Conservation (phyloP, 2,113 vertebrate species). For the Pluvianellus socialis region DNA sequence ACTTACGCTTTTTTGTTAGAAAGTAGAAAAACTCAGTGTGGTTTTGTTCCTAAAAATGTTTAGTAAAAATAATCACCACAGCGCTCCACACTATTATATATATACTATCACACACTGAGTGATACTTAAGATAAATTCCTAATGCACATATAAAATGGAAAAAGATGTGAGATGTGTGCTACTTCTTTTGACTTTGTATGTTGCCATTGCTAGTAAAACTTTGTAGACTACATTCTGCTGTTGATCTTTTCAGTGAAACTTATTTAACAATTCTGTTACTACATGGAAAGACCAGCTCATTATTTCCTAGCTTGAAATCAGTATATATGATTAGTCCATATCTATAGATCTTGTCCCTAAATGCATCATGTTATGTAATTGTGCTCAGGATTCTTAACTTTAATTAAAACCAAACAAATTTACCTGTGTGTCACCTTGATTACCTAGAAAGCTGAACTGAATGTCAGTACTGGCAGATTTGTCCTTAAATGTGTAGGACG, state of each 20-base stretch:
- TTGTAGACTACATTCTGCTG: not conserved
- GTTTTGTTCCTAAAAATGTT: not conserved
- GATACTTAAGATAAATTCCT: not conserved
- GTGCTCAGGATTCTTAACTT: not conserved
- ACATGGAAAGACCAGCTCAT: not conserved
- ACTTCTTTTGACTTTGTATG: not conserved
- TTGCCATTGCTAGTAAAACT: not conserved
- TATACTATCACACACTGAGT: too few relatives aligned
- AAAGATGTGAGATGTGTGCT: not conserved
- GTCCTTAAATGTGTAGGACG: not conserved
- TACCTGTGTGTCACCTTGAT: not conserved
- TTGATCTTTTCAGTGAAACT: not conserved
- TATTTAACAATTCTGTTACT: not conserved
- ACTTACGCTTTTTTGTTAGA: not conserved
- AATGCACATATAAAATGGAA: not conserved
- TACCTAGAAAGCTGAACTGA: not conserved
- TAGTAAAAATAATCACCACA: not conserved
- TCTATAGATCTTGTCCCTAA: not conserved
- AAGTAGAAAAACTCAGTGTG: not conserved
- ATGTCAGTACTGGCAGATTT: not conserved
- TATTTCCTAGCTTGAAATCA: not conserved
- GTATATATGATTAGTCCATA: not conserved
- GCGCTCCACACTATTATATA: not conserved
- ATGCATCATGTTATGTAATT: not conserved
- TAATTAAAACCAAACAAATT: not conserved